phyloP scores from a whole-genome alignment of 2,888 invertebrate species.

The Cephus runcator region DNA sequence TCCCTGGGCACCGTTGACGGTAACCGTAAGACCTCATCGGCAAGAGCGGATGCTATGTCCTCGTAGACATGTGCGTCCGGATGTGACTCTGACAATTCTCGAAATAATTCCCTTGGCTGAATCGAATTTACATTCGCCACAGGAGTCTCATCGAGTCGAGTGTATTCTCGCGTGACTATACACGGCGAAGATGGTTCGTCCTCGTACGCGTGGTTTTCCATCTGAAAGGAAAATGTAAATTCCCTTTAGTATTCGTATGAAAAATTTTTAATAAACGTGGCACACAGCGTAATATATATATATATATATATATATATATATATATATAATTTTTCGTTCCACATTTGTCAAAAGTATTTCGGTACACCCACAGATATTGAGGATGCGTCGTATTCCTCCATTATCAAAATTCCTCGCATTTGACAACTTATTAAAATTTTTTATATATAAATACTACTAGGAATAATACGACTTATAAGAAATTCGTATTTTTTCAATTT shows the following conservation, averaged over 20 bases:
- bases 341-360: not conserved
- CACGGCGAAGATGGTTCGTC: conserved; percentile 43
- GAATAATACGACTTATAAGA: not conserved
- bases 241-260: not conserved
- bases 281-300: too few relatives aligned
- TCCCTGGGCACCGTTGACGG: not conserved
- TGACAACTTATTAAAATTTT: not conserved
- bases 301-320: too few relatives aligned
- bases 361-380: not conserved
- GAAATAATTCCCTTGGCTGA: conserved; percentile 9
- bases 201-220: conserved; percentile 62
- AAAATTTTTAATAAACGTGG: too few relatives aligned
- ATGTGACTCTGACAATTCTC: conserved; percentile 12
- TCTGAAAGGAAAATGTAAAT: conserved; percentile 36
- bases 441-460: not conserved
- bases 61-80: conserved; percentile 56
- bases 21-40: not conserved
- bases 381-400: not conserved
- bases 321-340: not conserved
- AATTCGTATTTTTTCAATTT: not conserved
- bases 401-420: not conserved
- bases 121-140: not conserved
- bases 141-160: not conserved
- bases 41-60: conserved; percentile 42
- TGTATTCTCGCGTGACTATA: not conserved